A percentile compares a stretch with the other conserved stretches of the same genome.
These are phyloP conservation scores for Holothuria leucospilota DNA, from an alignment of 53 echinoderm and acorn worm species.

Conservation along the genomic window DNA sequence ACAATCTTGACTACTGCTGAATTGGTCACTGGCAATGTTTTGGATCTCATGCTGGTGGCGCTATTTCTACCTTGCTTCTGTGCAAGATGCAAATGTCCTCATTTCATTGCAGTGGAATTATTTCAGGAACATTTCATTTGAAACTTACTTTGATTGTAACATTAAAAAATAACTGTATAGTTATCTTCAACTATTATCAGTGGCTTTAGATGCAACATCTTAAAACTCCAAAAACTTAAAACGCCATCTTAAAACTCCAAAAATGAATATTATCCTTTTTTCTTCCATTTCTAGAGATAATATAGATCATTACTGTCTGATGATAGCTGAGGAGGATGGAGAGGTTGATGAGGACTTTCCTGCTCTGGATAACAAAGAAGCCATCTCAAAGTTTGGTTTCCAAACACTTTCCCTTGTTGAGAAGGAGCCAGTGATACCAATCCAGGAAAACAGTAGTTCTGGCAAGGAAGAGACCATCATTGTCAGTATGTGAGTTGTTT, in stretches of 20 bases:
- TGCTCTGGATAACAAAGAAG: slow-evolving; percentile 79
- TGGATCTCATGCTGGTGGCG: no score
- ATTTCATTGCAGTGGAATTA: no score
- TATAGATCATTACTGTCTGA: slow-evolving; percentile 89
- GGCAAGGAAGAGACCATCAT: slow-evolving; percentile 60
- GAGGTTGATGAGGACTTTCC: slow-evolving; percentile 86
- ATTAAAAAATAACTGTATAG: no score
- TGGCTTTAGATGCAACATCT: no score
- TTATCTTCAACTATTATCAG: no score
- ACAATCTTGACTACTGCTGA: no score
- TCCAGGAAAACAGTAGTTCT: slow-evolving; percentile 34
- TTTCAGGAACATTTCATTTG: no score
- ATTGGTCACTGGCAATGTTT: no score
- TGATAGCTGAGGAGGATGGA: slow-evolving; percentile 96
- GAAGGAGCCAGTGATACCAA: slow-evolving; percentile 47
- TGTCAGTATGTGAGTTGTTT: slow-evolving; percentile 79
- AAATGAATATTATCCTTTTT: background rate
- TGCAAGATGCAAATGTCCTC: no score
- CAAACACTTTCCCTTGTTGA: slow-evolving; percentile 72
- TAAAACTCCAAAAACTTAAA: background rate
- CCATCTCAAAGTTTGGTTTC: slow-evolving; percentile 86
- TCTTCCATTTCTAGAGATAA: slow-evolving; percentile 65
- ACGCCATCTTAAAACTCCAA: no score
- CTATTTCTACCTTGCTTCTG: no score
- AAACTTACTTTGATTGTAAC: no score